Base-by-base conservation (phyloP, 2,888 invertebrate genomes). In the Euzetes globulus region DNA sequence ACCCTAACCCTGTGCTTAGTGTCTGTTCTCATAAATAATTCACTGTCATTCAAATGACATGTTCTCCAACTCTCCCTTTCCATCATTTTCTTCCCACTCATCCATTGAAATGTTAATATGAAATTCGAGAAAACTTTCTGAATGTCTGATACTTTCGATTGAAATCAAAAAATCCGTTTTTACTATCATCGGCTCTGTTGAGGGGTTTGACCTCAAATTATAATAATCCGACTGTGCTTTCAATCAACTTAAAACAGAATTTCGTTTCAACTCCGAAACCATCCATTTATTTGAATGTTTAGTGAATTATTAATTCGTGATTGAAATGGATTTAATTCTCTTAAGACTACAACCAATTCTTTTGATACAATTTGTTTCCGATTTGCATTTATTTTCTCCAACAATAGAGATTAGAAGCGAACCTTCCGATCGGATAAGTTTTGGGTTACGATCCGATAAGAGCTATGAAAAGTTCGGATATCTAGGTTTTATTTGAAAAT, bases 101-200 rank as follows among this genome's bases (percentile, higher is more conserved):
- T 22, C 29, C 65, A 65, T 65, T 65, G n/a, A 65, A 65, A 65
- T 65, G 65, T 65, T 65, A 65, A 58, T 65, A n/a, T 37, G 19
- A 37, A 19, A 22, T 58, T 19, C 13, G 17, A 27, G 17, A 27
- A 60, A 5, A 22, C 22, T 60, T 60, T 11, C 22, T 22, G 22
- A 58, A 25, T 9, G 22, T 22, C 15, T 33, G 13, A 15, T 60
- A 60, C 11, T 5, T 60, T 60, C 22, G 17, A 60, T 60, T 25
- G 22, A 33, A 33, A 17, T 27, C 13, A 60, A 60, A 22, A 11
- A 4, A 19, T 11, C 1, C 25, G 22, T 7, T 27, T 27, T 29
- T 60, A n/a, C n/a, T n/a, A n/a, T n/a, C n/a, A n/a, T n/a, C n/a
- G n/a, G n/a, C n/a, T 11, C 22, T 5, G 6, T 22, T 7, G 22